Evolutionary conservation across 2,888 invertebrate genomes (phyloP), one percentile per base, ranked within the genome.

Genomic region (Falcaria lacertinaria): DNA sequence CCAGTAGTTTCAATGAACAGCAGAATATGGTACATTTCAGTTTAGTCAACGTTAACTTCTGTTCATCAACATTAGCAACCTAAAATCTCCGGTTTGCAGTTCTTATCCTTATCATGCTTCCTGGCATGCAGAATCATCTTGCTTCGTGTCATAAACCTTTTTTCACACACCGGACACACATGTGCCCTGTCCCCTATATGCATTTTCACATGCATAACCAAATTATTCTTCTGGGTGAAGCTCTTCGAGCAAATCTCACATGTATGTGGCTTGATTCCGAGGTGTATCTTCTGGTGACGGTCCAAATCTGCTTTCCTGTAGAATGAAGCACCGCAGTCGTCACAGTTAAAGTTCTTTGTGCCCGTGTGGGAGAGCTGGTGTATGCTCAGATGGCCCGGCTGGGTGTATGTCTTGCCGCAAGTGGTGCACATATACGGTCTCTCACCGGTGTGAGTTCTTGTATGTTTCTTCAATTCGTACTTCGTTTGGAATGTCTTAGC

Each of bases 361-460:
- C 86, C 86, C 47, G 73, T 64, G 19, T 86, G 86, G 0, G 76
- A 76, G 0, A 84, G 41, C 4, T 75, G 71, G 41, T 87, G 87
- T 44, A 77, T 83, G 8, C 76, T 79, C 0, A 88, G 42, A 25
- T 88, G 87, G 0, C 87, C 87, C 0, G 76, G 63, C 33, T 87
- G 88, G 0, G 82, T 83, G 54, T 85, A 88, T 0, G 85, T 85
- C 44, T 85, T 86, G 0, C 87, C 87, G n/a, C 88, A 88, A 0
- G 68, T 63, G 0, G 80, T 74, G 15, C 88, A 88, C 84, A 87
- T 83, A 47, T 84, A 88, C 0, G 87, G 87, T 0, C 87, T 50
- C 38, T 85, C 86, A 0, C 84, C 83, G 0, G 80, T 76, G 49
- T 87, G 87, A 0, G 81, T 84, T 0, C 84, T 57, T 0, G 54